Evolutionary conservation across 30 jellyfish, hydroid and myxozoan species (phyloP).

Genomic region (Hydractinia symbiolongicarpus): DNA sequence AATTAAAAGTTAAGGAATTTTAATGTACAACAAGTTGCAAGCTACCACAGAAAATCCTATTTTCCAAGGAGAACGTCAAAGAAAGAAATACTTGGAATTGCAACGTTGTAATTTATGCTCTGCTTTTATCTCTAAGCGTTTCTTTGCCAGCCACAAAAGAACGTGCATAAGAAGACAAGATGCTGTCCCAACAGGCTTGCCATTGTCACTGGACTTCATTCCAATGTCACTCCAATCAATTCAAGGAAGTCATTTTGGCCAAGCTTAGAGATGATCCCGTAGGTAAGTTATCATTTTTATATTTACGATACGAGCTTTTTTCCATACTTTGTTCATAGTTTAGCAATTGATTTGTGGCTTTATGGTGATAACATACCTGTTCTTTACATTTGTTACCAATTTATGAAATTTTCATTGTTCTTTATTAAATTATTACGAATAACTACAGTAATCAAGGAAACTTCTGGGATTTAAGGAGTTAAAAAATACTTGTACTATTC

Average conservation of each 20-base stretch:
- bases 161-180: neutral
- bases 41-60: neutral
- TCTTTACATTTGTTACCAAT: too few species aligned
- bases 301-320: too few species aligned
- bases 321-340: too few species aligned
- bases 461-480: too few species aligned
- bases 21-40: neutral
- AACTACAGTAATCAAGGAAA: too few species aligned
- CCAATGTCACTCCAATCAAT: neutral
- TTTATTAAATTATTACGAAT: too few species aligned
- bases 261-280: slow-evolving; percentile 6
- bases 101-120: neutral
- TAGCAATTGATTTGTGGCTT: too few species aligned
- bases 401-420: too few species aligned
- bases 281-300: neutral
- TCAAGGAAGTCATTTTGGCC: neutral
- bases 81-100: slow-evolving; percentile 2
- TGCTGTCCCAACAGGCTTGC: neutral
- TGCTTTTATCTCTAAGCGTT: slow-evolving; percentile 6
- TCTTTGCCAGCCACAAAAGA: slow-evolving; percentile 10
- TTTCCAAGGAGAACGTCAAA: slow-evolving; percentile 3
- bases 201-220: neutral
- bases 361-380: too few species aligned
- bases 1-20: slow-evolving; percentile 2
- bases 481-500: too few species aligned